Evolutionary conservation across 2,888 invertebrate species (phyloP).

Genomic region (Oligia latruncula): DNA sequence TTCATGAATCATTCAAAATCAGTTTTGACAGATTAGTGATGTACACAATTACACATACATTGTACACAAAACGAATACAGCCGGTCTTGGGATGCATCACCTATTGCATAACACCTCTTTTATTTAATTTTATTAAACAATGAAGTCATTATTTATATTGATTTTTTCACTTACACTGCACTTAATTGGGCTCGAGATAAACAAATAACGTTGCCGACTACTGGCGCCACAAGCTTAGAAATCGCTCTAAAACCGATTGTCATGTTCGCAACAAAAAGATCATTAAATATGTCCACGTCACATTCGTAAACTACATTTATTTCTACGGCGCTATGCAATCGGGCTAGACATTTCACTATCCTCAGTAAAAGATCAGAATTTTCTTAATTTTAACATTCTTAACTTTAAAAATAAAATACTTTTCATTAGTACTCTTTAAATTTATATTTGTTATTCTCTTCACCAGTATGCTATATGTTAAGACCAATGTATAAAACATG

Average conservation of each 20-base stretch:
- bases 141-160: slow-evolving; percentile 1
- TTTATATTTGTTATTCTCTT: neutral
- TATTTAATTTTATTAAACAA: neutral
- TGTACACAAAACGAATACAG: slow-evolving; percentile 36
- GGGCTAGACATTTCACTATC: neutral
- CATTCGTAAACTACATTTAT: slow-evolving; percentile 62
- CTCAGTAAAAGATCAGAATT: neutral
- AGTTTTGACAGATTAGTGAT: slow-evolving; percentile 54
- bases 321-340: neutral
- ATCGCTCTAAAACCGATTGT: slow-evolving; percentile 82
- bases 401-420: neutral
- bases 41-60: too few species aligned
- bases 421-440: neutral
- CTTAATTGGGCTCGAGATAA: slow-evolving; percentile 81
- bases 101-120: slow-evolving; percentile 67
- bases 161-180: slow-evolving; percentile 79
- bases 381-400: too few species aligned
- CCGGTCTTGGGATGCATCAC: slow-evolving; percentile 28
- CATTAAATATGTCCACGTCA: slow-evolving; percentile 21
- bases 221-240: slow-evolving; percentile 80
- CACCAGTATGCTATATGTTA: neutral
- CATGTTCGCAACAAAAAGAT: slow-evolving; percentile 72
- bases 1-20: neutral
- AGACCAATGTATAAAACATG: too few species aligned
- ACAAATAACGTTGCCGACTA: slow-evolving; percentile 79